Evolutionary conservation across 2,888 invertebrate species (phyloP).

Genomic region (Tuta absoluta): DNA sequence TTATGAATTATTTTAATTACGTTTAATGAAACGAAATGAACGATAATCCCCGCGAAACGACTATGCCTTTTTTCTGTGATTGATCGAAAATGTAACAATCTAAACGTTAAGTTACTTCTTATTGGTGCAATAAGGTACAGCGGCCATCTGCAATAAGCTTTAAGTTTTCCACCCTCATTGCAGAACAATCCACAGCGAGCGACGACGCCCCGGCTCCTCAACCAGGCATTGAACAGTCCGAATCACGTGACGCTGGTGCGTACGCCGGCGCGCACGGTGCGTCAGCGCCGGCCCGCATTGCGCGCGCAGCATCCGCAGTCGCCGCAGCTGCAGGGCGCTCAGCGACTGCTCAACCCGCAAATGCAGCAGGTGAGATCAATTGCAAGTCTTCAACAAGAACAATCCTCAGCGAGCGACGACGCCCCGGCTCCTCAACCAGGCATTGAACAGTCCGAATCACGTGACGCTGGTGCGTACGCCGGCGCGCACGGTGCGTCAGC

Average conservation of each 20-base stretch:
- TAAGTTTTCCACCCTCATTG: too few relatives aligned
- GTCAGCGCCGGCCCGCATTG: slow-evolving; percentile 37
- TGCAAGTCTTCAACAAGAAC: too few relatives aligned
- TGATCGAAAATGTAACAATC: too few relatives aligned
- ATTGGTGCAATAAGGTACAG: too few relatives aligned
- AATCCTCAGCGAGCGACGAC: slow-evolving; percentile 53
- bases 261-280: slow-evolving; percentile 50
- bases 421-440: slow-evolving; percentile 64
- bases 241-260: slow-evolving; percentile 59
- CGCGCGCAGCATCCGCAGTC: slow-evolving; percentile 48
- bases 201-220: slow-evolving; percentile 62
- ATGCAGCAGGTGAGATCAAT: slow-evolving; percentile 40
- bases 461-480: slow-evolving; percentile 63
- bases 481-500: slow-evolving; percentile 44
- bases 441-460: slow-evolving; percentile 49
- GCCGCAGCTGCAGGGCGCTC: slow-evolving; percentile 37
- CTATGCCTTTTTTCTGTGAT: too few relatives aligned
- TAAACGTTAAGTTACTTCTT: too few relatives aligned
- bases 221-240: slow-evolving; percentile 57
- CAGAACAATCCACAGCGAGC: slow-evolving; percentile 54
- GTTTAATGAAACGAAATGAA: too few relatives aligned
- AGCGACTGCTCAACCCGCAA: slow-evolving; percentile 44
- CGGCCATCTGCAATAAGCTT: too few relatives aligned
- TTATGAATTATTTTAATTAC: too few relatives aligned
- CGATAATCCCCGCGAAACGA: too few relatives aligned